A percentile compares a stretch with the other conserved stretches of the same genome.
phyloP scores from a whole-genome alignment of 2,113 vertebrate genomes.

The Etheostoma spectabile region DNA sequence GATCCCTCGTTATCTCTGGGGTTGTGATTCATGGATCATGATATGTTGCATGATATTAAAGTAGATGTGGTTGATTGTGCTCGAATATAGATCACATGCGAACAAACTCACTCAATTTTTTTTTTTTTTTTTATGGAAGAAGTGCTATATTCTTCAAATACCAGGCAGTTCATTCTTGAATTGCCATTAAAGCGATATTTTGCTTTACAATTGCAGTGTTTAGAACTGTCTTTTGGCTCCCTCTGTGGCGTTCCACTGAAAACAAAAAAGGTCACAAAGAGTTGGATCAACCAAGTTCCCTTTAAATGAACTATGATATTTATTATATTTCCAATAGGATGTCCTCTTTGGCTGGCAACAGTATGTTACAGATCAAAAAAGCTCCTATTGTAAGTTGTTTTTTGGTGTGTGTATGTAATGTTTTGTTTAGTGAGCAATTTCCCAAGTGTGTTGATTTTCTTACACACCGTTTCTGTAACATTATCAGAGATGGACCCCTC shows the following conservation, averaged over 20 bases:
- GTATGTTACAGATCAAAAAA: background rate
- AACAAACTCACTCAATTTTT: background rate
- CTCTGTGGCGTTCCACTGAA: too few species aligned
- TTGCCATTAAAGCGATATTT: too few species aligned
- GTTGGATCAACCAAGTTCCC: too few species aligned
- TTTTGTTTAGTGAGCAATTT: background rate
- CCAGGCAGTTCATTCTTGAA: too few species aligned
- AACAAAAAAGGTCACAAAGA: too few species aligned
- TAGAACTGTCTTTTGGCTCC: too few species aligned
- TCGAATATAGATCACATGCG: background rate
- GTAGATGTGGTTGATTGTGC: background rate
- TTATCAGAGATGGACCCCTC: conserved; percentile 59
- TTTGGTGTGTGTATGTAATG: background rate
- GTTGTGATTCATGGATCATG: background rate
- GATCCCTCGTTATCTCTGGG: conserved; percentile 72
- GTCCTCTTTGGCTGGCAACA: background rate
- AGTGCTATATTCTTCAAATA: too few species aligned
- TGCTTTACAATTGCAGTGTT: too few species aligned
- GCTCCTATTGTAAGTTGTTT: background rate
- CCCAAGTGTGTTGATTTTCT: background rate
- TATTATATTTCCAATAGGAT: background rate
- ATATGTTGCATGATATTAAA: background rate
- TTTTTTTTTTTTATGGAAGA: background rate
- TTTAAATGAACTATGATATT: background rate
- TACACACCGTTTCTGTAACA: conserved; percentile 23